phyloP scores from a whole-genome alignment of 1,140 invertebrate species.

The Ceratina calcarata region DNA sequence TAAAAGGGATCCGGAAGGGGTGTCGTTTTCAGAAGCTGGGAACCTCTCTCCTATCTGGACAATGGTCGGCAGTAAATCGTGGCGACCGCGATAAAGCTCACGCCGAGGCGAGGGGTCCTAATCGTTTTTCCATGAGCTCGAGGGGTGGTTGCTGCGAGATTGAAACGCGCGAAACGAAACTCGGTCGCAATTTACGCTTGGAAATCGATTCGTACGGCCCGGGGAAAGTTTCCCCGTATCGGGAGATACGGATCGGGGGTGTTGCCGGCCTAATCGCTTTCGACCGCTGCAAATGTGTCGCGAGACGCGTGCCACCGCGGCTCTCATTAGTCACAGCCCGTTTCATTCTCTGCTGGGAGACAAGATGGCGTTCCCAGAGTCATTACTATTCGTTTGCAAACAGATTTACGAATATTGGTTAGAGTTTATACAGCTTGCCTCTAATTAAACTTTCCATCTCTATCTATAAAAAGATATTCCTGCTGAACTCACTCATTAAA shows the following conservation, averaged over 20 bases:
- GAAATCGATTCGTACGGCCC: not conserved
- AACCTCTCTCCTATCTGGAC: constrained; percentile 15
- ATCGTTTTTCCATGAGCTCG: too few species aligned
- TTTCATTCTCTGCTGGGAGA: not conserved
- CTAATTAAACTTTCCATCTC: too few species aligned
- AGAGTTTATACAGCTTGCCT: too few species aligned
- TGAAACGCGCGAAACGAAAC: constrained; percentile 6
- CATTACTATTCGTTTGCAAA: not conserved
- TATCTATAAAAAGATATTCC: too few species aligned
- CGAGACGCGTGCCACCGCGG: constrained; percentile 12
- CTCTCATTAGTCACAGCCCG: constrained; percentile 34
- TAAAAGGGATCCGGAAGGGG: not conserved
- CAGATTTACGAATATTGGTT: too few species aligned
- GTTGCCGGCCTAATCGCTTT: constrained; percentile 33
- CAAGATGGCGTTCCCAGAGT: too few species aligned
- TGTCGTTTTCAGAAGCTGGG: constrained; percentile 19
- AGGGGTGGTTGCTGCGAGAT: not conserved
- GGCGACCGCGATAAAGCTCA: constrained; percentile 55
- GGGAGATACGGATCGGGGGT: constrained; percentile 10
- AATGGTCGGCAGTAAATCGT: constrained; percentile 53
- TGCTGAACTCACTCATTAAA: too few species aligned
- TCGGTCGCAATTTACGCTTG: constrained; percentile 15
- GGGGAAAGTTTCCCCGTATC: not conserved
- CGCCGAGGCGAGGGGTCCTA: constrained; percentile 32
- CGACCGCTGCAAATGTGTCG: constrained; percentile 13